Base-by-base conservation (phyloP, 2,888 invertebrate species). In the Bugulina stolonifera region DNA sequence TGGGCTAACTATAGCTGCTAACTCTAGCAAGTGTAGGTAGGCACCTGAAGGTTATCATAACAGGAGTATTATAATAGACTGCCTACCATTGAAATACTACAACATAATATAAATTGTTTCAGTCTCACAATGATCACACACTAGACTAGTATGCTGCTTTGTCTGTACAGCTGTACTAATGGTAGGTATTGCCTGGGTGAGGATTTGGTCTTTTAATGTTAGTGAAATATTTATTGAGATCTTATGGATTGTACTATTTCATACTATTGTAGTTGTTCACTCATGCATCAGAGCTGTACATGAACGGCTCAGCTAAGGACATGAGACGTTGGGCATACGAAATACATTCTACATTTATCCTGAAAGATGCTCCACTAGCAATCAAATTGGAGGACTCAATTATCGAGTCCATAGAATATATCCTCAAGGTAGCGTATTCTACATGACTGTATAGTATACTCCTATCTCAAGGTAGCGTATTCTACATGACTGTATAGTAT, bases 271-370 rank as follows among this genome's bases (percentile, higher is more conserved):
- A 86, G 89, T 86, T 90, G 76, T 91, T 99, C 86, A 93, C 96
- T 85, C 88, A 97, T 77, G 89, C 98, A 81, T 93, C 96, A 75
- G 93, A 94, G 83, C 88, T 91, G 72, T 97, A 93, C 86, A 92
- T 93, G 81, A 89, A 90, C 79, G 93, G 93, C 71, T 90, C 90
- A 77, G 87, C 89, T 72, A 91, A 93, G 86, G 95, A 98, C 81
- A 91, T 97, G 89, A 89, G 93, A 73, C 93, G 95, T 83, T 99
- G 98, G 97, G 97, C 97, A 1, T 98, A 97, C 87, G 98, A 99
- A 88, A 94, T 98, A 81, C 94, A 95, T 86, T 96, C 96, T 77
- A 93, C 93, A 80, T 97, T 97, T 87, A 87, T 94, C 74, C 92
- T 93, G 80, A 94, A 77, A 23, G 73, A 74, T 35, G 75, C 77